Evolutionary conservation across 1,140 invertebrate species (phyloP).

Genomic region (Papilio polyxenes): DNA sequence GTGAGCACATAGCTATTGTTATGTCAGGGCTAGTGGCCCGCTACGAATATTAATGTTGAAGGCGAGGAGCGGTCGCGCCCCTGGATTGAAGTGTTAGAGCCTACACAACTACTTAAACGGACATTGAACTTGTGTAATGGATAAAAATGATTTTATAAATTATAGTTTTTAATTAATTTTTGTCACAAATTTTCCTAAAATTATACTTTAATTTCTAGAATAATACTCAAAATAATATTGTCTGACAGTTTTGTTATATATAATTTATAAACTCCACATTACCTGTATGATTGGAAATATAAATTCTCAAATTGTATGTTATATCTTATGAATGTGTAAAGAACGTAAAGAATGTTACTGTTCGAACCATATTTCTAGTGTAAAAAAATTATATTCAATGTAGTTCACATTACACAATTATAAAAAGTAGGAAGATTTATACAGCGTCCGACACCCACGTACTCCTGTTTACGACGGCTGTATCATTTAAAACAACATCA

Average conservation of each 20-base stretch:
- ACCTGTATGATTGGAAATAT: too few relatives aligned
- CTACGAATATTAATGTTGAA: constrained; percentile 76
- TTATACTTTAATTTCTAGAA: neutral
- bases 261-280: neutral
- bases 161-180: neutral
- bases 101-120: constrained; percentile 60
- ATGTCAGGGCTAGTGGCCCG: constrained; percentile 65
- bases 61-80: constrained; percentile 51
- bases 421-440: constrained; percentile 13
- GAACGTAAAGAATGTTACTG: too few relatives aligned
- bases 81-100: constrained; percentile 44
- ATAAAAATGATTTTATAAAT: neutral
- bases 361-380: neutral
- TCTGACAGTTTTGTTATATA: neutral
- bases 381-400: neutral
- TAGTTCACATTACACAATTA: neutral
- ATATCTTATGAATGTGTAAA: too few relatives aligned
- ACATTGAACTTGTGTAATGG: constrained; percentile 59
- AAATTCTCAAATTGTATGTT: too few relatives aligned
- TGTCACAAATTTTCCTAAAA: neutral
- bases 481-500: constrained; percentile 34
- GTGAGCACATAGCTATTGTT: constrained; percentile 70
- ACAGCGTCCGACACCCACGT: neutral
- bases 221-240: neutral
- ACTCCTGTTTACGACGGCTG: constrained; percentile 21